These are phyloP conservation scores for Grammomys dolichurus DNA, from an alignment of 2,113 vertebrate genomes.

Conservation along the genomic window DNA sequence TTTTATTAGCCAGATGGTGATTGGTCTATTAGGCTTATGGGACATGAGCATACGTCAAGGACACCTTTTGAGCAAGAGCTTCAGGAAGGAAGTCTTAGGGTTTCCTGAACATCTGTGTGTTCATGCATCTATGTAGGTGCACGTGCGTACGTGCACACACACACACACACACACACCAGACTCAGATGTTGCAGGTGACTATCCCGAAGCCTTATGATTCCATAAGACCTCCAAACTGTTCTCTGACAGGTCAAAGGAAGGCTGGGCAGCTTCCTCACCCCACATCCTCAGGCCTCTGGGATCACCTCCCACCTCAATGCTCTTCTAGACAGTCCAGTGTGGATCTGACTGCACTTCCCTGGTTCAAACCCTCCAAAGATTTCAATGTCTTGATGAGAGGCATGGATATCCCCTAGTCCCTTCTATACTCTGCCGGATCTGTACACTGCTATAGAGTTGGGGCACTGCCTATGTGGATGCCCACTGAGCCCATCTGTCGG, in stretches of 20 bases:
- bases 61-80: neutral
- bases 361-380: neutral
- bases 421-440: too few species aligned
- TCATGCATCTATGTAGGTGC: neutral
- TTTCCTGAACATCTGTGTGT: neutral
- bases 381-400: neutral
- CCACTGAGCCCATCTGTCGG: neutral
- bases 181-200: neutral
- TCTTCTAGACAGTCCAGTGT: neutral
- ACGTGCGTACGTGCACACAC: neutral
- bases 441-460: neutral
- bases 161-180: neutral
- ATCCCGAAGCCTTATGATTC: neutral
- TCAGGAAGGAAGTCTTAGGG: neutral
- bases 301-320: neutral
- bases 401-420: neutral
- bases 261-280: neutral
- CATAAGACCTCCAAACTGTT: neutral
- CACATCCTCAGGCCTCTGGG: neutral
- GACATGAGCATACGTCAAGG: neutral
- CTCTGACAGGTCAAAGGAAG: neutral
- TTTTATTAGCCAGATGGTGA: conserved; percentile 53
- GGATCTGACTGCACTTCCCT: neutral
- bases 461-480: too few species aligned
- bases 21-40: neutral